phyloP scores from a whole-genome alignment of 2,113 vertebrate genomes.

The Hyperopisus bebe region DNA sequence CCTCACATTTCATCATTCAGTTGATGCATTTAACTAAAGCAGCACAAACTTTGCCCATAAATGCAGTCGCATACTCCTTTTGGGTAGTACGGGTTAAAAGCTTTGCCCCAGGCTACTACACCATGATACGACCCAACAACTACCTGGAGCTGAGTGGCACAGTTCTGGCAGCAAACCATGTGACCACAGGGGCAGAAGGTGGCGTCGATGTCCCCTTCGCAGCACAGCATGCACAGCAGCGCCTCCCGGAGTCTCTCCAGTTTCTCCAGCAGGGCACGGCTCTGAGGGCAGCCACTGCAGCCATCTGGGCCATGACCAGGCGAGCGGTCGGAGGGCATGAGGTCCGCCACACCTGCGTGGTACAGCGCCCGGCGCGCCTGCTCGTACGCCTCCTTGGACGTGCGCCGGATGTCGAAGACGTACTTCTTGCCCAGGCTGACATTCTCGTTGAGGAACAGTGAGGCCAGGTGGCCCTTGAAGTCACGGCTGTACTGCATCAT shows the following conservation, averaged over 20 bases:
- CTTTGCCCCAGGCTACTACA: not conserved
- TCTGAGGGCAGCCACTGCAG: slow-evolving; percentile 85
- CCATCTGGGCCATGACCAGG: slow-evolving; percentile 67
- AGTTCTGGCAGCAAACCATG: slow-evolving; percentile 90
- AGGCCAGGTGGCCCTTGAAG: slow-evolving; percentile 92
- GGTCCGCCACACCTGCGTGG: slow-evolving; percentile 83
- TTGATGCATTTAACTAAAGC: not conserved
- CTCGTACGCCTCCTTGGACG: slow-evolving; percentile 95
- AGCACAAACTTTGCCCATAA: not conserved
- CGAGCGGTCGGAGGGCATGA: slow-evolving; percentile 64
- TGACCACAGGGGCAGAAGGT: slow-evolving; percentile 97
- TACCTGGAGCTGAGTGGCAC: slow-evolving; percentile 87
- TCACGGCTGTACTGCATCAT: slow-evolving; percentile 99
- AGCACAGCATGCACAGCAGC: slow-evolving; percentile 91
- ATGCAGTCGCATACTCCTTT: not conserved
- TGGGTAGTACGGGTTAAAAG: not conserved
- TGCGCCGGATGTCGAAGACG: slow-evolving; percentile 92
- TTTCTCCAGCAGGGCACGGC: slow-evolving; percentile 78
- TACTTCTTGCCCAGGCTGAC: slow-evolving; percentile 97
- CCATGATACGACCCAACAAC: not conserved
- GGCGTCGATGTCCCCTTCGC: slow-evolving; percentile 88
- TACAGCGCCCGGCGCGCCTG: slow-evolving; percentile 86
- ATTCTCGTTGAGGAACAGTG: slow-evolving; percentile 94
- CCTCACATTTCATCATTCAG: not conserved
- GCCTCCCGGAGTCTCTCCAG: slow-evolving; percentile 86